Base-by-base conservation (phyloP, 1,140 invertebrate genomes). In the Drosophila kepulauana region DNA sequence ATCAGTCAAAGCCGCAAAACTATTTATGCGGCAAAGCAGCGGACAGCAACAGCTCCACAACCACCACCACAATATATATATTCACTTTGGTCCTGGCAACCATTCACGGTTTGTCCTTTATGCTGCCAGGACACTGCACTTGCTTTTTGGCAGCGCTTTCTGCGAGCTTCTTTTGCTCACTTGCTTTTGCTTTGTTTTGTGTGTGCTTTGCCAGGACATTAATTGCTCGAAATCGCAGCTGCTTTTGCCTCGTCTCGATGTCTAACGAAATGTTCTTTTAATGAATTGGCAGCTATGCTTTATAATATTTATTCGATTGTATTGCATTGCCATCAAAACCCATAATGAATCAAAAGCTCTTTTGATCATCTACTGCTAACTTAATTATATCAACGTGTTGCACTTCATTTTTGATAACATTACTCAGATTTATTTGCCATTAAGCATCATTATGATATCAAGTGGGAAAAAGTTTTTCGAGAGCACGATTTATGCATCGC, bases 1-100 rank as follows among this genome's bases (percentile, higher is more conserved):
- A 91, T 91, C 89, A 91, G 89, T 91, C 89, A 91, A 91, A 91
- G 89, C 89, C 89, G 80, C 89, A 91, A 77, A 90, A 90, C 86
- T 89, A 89, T 89, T 89, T 89, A 75, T 84, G 78, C 67, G 58
- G 63, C 38, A 72, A 66, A 45, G 67, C 49, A 38, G 30, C 41
- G 46, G 41, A n/a, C 63, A 41, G 28, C 16, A 33, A n/a, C 63
- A 41, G 28, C 16, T 43, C 4, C 64, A 15, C 52, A 1, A 38
- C 54, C 54, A 11, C 33, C 20, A 25, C 20, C 20, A 25, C 20
- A 25, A 25, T 25, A 25, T 25, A 25, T 25, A 25, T 25, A 25
- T 11, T 49, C 46, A 8, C 65, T 64, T 67, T 63, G 49, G 68
- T 15, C 51, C 41, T 43, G 41, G 11, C 41, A 43, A 2, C 41